Base-by-base conservation (phyloP, 2,113 vertebrate species). In the Psephotus haematonotus region DNA sequence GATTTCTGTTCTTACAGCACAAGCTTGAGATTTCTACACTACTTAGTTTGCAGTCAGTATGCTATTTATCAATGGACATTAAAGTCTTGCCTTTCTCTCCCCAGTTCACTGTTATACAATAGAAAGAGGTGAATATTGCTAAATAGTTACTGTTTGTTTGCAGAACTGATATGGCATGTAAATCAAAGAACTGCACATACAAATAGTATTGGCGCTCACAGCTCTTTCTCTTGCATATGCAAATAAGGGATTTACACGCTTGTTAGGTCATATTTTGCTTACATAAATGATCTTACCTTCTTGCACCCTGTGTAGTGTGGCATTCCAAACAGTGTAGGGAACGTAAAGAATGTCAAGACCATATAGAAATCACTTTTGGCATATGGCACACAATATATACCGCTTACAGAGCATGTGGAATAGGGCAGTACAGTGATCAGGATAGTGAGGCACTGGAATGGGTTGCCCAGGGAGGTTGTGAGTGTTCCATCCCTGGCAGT, bases 131-230 rank as follows among this genome's bases (percentile, higher is more conserved):
- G 10, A 72, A 39, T 90, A 70, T 94, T 92, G 92, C 85, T 95
- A 71, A 95, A 93, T 39, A 94, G 79, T 74, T 62, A 63, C 57
- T 75, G 37, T 69, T 96, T 92, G 81, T 93, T 97, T 95, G 91
- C 91, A 92, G 87, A 91, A 94, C 57, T 85, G 89, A 95, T 97
- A 91, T 92, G 77, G 33, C 89, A 62, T 82, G 65, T 90, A 93
- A 95, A 93, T 72, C 88, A 95, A 94, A 92, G 91, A 95, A 82
- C 82, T 94, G 68, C 90, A 55, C 71, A 88, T 86, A 70, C 90
- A 88, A 37, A 65, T 49, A 86, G 82, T 86, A 13, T 79, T 74
- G 50, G 25, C 70, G 79, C 87, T 95, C 25, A 3, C 71, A 90
- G 75, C 71, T 94, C 18, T 91, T 96, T 88, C 67, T 82, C 85